Evolutionary conservation across 2,888 invertebrate genomes (phyloP).

Genomic region (Drosophila pegasa): DNA sequence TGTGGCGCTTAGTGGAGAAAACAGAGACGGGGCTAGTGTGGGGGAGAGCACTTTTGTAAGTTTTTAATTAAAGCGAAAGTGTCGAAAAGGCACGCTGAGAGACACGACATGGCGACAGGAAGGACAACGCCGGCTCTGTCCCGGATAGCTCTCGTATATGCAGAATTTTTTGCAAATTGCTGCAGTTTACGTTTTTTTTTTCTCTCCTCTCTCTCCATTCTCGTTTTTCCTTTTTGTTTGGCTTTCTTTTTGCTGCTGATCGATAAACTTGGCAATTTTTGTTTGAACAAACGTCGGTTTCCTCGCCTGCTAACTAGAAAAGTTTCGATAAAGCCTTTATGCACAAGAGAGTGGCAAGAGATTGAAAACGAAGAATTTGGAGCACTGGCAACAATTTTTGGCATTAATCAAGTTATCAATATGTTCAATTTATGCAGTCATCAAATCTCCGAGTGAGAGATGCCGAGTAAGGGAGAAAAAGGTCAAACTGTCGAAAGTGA

Average conservation of each 20-base stretch:
- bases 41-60: constrained; percentile 58
- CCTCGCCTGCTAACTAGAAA: constrained; percentile 66
- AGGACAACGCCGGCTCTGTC: constrained; percentile 17
- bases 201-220: background rate
- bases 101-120: constrained; percentile 24
- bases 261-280: constrained; percentile 70
- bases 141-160: constrained; percentile 21
- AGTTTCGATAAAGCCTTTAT: constrained; percentile 37
- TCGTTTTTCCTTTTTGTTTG: constrained; percentile 28
- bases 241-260: constrained; percentile 44
- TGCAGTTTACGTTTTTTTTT: constrained; percentile 59
- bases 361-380: constrained; percentile 16
- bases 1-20: constrained; percentile 16
- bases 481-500: constrained; percentile 14
- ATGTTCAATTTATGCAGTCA: constrained; percentile 39
- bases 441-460: constrained; percentile 23
- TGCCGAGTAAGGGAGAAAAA: background rate
- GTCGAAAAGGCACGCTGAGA: constrained; percentile 67
- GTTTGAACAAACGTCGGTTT: constrained; percentile 22
- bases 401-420: constrained; percentile 63
- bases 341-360: constrained; percentile 14
- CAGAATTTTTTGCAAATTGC: constrained; percentile 57
- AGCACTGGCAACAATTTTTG: constrained; percentile 31
- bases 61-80: constrained; percentile 79
- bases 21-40: constrained; percentile 1